These are phyloP conservation scores for Holothuria glaberrima DNA, from an alignment of 35 echinoderm and acorn worm genomes.

Conservation along the genomic window DNA sequence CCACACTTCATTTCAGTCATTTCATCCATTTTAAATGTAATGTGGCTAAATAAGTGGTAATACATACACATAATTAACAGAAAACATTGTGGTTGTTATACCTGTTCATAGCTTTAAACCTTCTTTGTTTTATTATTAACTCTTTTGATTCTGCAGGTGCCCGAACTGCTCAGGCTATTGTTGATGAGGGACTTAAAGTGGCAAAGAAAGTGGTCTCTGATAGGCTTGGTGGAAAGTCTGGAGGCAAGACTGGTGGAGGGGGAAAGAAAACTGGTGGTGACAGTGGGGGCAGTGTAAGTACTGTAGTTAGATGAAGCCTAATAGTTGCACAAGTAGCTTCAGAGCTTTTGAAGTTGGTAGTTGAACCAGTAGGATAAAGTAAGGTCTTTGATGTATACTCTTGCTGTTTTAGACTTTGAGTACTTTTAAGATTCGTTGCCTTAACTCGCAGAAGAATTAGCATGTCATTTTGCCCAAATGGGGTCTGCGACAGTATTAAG, in stretches of 20 bases:
- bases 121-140: background rate
- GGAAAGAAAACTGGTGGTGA: background rate
- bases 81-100: too few species aligned
- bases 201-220: conserved; percentile 66
- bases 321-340: background rate
- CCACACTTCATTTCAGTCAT: too few species aligned
- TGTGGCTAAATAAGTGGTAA: too few species aligned
- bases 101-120: background rate
- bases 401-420: too few species aligned
- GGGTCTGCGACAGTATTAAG: background rate
- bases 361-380: too few species aligned
- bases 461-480: background rate
- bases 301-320: background rate
- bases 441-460: too few species aligned
- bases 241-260: conserved; percentile 47
- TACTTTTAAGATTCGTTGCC: too few species aligned
- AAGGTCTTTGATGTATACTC: too few species aligned
- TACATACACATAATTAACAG: too few species aligned
- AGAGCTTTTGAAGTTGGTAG: too few species aligned
- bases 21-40: too few species aligned
- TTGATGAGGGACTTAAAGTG: conserved; percentile 63
- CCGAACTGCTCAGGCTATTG: conserved; percentile 75
- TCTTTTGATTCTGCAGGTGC: conserved; percentile 62
- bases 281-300: conserved; percentile 16
- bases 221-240: conserved; percentile 67